Evolutionary conservation across 35 echinoderm and acorn worm genomes (phyloP).

Genomic region (Apostichopus japonicus): DNA sequence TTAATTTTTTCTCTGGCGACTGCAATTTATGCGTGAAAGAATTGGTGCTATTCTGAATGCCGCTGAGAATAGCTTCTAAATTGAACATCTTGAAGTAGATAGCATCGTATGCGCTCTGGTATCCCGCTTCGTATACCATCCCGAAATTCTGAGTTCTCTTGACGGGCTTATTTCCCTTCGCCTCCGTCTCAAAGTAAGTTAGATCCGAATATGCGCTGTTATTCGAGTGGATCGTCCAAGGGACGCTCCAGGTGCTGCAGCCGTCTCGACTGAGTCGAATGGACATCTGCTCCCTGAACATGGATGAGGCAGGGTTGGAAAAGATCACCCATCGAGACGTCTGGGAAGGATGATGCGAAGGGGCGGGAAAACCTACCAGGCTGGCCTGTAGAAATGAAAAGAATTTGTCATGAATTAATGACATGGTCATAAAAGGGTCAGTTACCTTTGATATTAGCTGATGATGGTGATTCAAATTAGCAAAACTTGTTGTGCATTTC

Average conservation of each 20-base stretch:
- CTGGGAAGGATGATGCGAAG: conserved; percentile 44
- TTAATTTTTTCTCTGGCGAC: background rate
- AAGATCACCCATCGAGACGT: conserved; percentile 74
- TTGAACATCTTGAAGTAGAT: conserved; percentile 97
- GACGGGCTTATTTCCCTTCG: background rate
- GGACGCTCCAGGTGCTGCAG: conserved; percentile 73
- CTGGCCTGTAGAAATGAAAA: conserved; percentile 71
- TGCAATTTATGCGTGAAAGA: conserved; percentile 43
- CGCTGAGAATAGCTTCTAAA: conserved; percentile 72
- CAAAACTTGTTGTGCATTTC: background rate
- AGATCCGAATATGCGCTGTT: conserved; percentile 83
- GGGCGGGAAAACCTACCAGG: conserved; percentile 85
- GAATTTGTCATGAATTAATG: background rate
- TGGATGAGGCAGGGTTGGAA: conserved; percentile 85
- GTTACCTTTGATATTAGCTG: background rate
- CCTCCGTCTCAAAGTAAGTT: conserved; percentile 79
- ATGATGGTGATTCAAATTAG: background rate
- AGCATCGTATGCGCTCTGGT: conserved; percentile 28
- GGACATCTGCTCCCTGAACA: conserved; percentile 78
- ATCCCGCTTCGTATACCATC: conserved; percentile 82
- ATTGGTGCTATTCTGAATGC: conserved; percentile 48
- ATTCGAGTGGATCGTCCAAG: conserved; percentile 68
- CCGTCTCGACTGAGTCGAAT: conserved; percentile 89
- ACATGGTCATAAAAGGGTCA: background rate
- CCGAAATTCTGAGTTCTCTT: conserved; percentile 86